Evolutionary conservation across 2,888 invertebrate species (phyloP).

Genomic region (Campoplex nolae): DNA sequence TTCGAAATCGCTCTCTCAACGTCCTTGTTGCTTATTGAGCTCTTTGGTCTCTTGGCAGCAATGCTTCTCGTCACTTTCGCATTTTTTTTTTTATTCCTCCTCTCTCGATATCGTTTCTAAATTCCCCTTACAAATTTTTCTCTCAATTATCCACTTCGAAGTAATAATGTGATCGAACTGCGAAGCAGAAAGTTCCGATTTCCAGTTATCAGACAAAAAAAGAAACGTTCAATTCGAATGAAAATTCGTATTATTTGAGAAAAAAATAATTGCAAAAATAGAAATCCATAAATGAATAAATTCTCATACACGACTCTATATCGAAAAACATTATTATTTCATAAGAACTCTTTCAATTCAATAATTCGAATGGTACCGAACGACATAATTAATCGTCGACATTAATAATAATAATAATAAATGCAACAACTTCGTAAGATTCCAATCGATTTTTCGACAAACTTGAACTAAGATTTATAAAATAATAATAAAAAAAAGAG

Average conservation of each 20-base stretch:
- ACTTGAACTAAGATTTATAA: not conserved
- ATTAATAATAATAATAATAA: slow-evolving; percentile 10
- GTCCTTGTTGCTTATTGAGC: slow-evolving; percentile 29
- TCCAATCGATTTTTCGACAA: not conserved
- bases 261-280: not conserved
- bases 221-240: not conserved
- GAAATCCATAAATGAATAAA: not conserved
- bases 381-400: not conserved
- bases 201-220: not conserved
- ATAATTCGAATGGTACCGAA: too few species aligned
- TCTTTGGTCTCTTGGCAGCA: slow-evolving; percentile 28
- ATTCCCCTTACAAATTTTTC: slow-evolving; percentile 13
- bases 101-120: slow-evolving; percentile 52
- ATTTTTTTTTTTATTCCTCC: slow-evolving; percentile 48
- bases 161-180: slow-evolving; percentile 6
- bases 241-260: not conserved
- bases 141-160: slow-evolving; percentile 18
- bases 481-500: too few species aligned
- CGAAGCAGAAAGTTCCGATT: not conserved
- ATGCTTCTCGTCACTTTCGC: slow-evolving; percentile 53
- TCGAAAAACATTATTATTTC: not conserved
- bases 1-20: slow-evolving; percentile 29
- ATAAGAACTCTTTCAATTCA: not conserved
- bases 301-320: not conserved
- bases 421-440: not conserved